A percentile compares a stretch with the other conserved stretches of the same genome.
Evolutionary conservation across 2,797 vertebrate species (phyloP).

Genomic region (Yasuhikotakia modesta): DNA sequence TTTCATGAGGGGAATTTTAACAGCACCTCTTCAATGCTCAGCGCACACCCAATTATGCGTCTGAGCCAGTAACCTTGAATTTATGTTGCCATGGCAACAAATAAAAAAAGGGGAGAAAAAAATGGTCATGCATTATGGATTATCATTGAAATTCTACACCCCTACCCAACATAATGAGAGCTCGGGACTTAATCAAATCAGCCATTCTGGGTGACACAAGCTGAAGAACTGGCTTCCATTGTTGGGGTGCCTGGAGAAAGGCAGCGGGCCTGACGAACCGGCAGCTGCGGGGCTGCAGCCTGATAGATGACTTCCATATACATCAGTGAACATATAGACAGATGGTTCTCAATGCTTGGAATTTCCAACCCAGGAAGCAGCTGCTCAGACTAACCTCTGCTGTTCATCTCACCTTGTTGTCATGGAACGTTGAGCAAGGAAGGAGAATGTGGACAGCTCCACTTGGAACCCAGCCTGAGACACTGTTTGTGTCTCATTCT

Average conservation of each 20-base stretch:
- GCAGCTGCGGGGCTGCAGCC: constrained; percentile 90
- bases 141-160: constrained; percentile 99
- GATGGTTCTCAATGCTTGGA: constrained; percentile 97
- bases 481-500: constrained; percentile 37
- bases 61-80: constrained; percentile 99
- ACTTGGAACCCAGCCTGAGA: constrained; percentile 58
- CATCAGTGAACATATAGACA: constrained; percentile 96
- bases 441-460: constrained; percentile 84
- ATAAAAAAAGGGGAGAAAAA: constrained; percentile 55
- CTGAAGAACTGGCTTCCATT: constrained; percentile 95
- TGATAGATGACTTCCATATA: constrained; percentile 98
- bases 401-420: constrained; percentile 95
- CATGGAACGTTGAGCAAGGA: constrained; percentile 89
- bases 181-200: constrained; percentile 99
- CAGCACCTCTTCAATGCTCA: constrained; percentile 96
- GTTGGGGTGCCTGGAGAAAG: constrained; percentile 76
- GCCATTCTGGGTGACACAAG: constrained; percentile 98
- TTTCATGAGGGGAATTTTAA: constrained; percentile 99
- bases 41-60: constrained; percentile 99
- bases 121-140: constrained; percentile 99
- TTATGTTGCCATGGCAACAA: constrained; percentile 99
- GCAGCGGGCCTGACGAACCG: constrained; percentile 84
- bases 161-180: constrained; percentile 99
- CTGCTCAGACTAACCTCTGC: constrained; percentile 94
- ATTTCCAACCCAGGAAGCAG: constrained; percentile 95